Conservation (phyloP, 37 sponge, comb jelly and placozoan species). For the Hexactinellida sp. region DNA sequence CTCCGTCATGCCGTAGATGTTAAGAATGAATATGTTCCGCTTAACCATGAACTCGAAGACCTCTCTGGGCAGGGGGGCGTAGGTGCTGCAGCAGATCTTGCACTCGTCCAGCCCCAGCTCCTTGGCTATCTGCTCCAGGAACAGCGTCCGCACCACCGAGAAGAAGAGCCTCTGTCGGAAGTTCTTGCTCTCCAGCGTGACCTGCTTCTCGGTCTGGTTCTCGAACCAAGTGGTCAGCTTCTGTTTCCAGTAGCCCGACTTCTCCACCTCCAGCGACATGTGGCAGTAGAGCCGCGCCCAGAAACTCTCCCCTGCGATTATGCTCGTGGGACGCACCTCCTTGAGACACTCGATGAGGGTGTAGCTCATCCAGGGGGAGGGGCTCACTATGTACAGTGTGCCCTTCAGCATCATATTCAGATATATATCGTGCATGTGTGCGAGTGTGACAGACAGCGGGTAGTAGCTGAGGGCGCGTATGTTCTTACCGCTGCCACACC, state of each 20-base stretch:
- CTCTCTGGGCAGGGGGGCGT: background rate
- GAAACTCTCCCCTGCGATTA: background rate
- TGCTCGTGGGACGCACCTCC: background rate
- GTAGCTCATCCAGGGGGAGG: background rate
- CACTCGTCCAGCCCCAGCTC: background rate
- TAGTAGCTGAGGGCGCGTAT: background rate
- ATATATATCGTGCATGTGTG: background rate
- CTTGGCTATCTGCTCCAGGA: background rate
- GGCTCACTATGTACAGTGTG: background rate
- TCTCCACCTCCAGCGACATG: background rate
- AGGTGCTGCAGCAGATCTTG: background rate
- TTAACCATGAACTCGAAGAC: constrained; percentile 1
- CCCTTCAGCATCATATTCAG: background rate
- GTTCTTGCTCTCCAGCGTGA: background rate
- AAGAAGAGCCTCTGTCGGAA: background rate
- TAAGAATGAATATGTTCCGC: background rate
- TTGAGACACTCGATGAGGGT: background rate
- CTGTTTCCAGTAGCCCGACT: background rate
- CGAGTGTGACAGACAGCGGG: background rate
- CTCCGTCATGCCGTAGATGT: background rate
- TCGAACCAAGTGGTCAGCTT: background rate
- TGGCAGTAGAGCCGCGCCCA: background rate
- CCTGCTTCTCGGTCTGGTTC: background rate
- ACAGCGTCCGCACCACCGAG: background rate
- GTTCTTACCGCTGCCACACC: background rate